Base-by-base conservation (phyloP, 2,797 vertebrate genomes). In the Spondyliosoma cantharus region DNA sequence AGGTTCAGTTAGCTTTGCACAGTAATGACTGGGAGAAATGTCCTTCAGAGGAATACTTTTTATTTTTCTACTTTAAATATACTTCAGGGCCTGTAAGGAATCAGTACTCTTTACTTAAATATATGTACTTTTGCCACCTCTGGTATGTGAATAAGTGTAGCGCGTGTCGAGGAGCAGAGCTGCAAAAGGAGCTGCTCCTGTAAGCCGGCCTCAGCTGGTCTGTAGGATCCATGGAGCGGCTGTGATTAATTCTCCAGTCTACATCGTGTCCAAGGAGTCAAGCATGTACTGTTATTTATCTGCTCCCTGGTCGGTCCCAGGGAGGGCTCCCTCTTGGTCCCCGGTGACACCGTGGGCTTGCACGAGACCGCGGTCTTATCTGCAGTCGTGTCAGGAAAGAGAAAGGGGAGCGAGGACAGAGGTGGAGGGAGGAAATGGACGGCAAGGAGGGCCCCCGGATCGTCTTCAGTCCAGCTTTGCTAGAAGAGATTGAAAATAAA, bases 231-330 rank as follows among this genome's bases (percentile, higher is more conserved):
- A 2, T 37, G 49, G n/a, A 69, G 58, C 11, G 7, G 64, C 64
- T 27, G 19, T 84, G 84, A 90, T 92, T 90, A 87, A 91, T 93
- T 37, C 90, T 87, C 79, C 62, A 6, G 78, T 65, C 87, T 60
- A 67, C 72, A 0, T 49, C 43, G 82, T 52, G 60, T 88, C 85
- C 81, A 57, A 76, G 52, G 86, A 90, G 89, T 89, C 90, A 81
- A 87, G 78, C 78, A 80, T 67, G 82, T 66, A 37, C 76, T 69
- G 89, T 86, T 91, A 90, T 91, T 92, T 84, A 92, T 90, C 82
- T 81, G 79, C 58, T 80, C 74, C 76, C 76, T 53, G 70, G 68
- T 75, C 82, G 48, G 82, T 82, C 85, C 85, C 85, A 14, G 69
- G 57, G 74, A 87, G 87, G 79, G 57, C 82, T 76, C 72, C 87